phyloP scores from a whole-genome alignment of 1,140 invertebrate species.

The Drosophila ohnishii region DNA sequence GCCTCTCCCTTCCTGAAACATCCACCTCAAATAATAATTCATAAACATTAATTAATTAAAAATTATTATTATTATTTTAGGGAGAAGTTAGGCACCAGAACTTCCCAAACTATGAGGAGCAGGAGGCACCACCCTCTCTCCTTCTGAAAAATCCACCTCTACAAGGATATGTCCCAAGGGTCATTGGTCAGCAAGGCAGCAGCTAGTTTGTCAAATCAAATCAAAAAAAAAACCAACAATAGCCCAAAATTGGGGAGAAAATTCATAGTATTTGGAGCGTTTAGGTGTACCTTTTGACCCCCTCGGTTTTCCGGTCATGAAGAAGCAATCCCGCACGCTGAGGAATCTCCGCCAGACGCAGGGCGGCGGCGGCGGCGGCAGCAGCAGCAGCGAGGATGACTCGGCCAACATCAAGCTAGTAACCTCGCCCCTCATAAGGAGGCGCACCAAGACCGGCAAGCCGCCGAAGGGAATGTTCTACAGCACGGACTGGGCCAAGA shows the following conservation, averaged over 20 bases:
- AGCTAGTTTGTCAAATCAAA: slow-evolving; percentile 10
- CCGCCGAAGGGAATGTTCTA: slow-evolving; percentile 33
- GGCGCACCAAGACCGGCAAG: neutral
- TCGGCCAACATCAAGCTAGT: neutral
- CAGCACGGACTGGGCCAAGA: slow-evolving; percentile 62
- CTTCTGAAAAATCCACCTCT: neutral
- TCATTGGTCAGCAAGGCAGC: slow-evolving; percentile 4
- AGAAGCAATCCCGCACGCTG: slow-evolving; percentile 1
- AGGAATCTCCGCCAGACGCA: slow-evolving; percentile 12
- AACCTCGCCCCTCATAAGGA: neutral
- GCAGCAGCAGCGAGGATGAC: slow-evolving; percentile 16
- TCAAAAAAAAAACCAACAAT: neutral
- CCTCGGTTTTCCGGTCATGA: slow-evolving; percentile 4
- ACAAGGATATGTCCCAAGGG: neutral
- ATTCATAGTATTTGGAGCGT: slow-evolving; percentile 23
- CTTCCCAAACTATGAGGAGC: too few relatives aligned
- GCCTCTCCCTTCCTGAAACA: too few relatives aligned
- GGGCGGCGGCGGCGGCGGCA: neutral
- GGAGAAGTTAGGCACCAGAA: too few relatives aligned
- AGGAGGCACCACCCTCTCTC: neutral
- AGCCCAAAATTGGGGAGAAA: neutral
- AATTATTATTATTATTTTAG: too few relatives aligned
- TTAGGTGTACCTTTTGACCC: neutral
- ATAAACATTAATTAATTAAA: too few relatives aligned
- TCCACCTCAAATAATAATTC: too few relatives aligned